Evolutionary conservation across 1,140 invertebrate genomes (phyloP), one percentile per base, ranked within the genome.

Genomic region (Diabrotica virgifera): DNA sequence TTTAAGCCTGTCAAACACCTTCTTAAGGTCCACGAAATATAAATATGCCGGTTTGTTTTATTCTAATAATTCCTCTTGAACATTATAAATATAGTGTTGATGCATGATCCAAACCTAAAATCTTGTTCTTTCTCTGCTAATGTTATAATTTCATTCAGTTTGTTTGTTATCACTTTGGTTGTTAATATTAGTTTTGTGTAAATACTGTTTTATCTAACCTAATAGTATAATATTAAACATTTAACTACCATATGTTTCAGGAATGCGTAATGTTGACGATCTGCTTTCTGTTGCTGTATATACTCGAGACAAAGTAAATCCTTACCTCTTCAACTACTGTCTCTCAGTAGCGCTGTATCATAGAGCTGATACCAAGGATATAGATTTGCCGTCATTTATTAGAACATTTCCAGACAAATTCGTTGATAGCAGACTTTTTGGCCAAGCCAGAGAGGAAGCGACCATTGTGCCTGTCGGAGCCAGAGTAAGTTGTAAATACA

Each of bases 281-380:
- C 83, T 93, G 37, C 75, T 86, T 64, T 89, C 90, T 0, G 79
- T 89, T 8, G 84, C 86, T 6, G 85, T 88, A 5, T 92, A 88
- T 72, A 87, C 86, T 64, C 85, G 89, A 46, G 87, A 92, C 73
- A 85, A 88, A 14, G 77, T 92, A 38, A 92, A 92, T 76, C 87
- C 90, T 0, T 87, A 89, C 72, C 78, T 93, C 79, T 92, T 91
- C 80, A 88, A 90, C 76, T 92, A 93, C 74, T 86, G 86, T 6
- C 79, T 88, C 3, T 90, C 89, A 0, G 90, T 92, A 14, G 89
- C 89, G 0, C 80, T 92, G 36, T 72, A 92, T 51, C 89, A 92
- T 82, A 86, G 90, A 24, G 80, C 83, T 0, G 91, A 93, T 70
- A 92, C 90, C 0, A 88, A 88, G 73, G 82, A 87, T 59, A 62